Conservation (phyloP, 2,888 invertebrate species). For the Drosophila rellima region DNA sequence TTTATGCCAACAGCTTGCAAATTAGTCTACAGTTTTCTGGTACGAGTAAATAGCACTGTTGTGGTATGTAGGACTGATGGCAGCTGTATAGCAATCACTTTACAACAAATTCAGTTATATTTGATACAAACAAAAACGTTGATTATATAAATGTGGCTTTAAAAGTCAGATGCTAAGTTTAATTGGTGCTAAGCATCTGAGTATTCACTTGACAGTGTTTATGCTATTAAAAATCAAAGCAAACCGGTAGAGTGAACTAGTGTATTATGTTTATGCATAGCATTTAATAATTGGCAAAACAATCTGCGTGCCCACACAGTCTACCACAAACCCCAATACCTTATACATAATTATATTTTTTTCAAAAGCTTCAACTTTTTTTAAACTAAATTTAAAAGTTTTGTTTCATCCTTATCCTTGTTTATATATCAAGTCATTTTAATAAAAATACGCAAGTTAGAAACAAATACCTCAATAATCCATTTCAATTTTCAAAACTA, state of each 20-base stretch:
- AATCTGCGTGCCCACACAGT: slow-evolving; percentile 46
- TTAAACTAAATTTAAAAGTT: slow-evolving; percentile 41
- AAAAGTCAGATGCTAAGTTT: slow-evolving; percentile 76
- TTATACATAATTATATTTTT: slow-evolving; percentile 35
- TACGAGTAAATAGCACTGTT: slow-evolving; percentile 40
- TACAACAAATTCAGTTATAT: slow-evolving; percentile 68
- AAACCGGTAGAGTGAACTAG: slow-evolving; percentile 46
- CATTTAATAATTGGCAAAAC: slow-evolving; percentile 67
- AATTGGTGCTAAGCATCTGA: slow-evolving; percentile 75
- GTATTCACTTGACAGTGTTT: slow-evolving; percentile 51
- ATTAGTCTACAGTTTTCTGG: slow-evolving; percentile 41
- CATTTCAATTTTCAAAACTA: slow-evolving; percentile 27
- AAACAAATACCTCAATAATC: slow-evolving; percentile 55
- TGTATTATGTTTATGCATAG: slow-evolving; percentile 68
- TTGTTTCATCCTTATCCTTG: slow-evolving; percentile 57
- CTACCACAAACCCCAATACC: slow-evolving; percentile 29
- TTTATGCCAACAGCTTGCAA: slow-evolving; percentile 52
- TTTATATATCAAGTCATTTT: slow-evolving; percentile 68
- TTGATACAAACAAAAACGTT: slow-evolving; percentile 63
- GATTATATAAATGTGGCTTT: slow-evolving; percentile 66
- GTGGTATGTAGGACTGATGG: slow-evolving; percentile 31
- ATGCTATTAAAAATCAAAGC: slow-evolving; percentile 33
- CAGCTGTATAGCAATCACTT: slow-evolving; percentile 57
- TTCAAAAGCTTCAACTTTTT: slow-evolving; percentile 39
- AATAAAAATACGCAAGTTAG: slow-evolving; percentile 72